A percentile compares a stretch with the other conserved stretches of the same genome.
Conservation (phyloP, 2,888 invertebrate species). For the Podabrus alpinus region DNA sequence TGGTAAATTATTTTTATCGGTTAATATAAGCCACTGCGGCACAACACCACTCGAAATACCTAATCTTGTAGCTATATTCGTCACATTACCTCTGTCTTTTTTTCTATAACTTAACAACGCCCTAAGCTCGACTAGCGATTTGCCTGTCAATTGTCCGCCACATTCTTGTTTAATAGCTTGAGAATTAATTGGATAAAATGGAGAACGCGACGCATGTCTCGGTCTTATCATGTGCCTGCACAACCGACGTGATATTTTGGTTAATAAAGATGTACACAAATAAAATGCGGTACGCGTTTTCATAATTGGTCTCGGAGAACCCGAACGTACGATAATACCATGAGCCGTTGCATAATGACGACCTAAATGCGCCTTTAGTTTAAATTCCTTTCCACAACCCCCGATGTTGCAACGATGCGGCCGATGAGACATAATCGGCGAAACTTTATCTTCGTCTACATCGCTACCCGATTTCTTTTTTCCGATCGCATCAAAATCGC, state of each 20-base stretch:
- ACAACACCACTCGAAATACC: conserved; percentile 65
- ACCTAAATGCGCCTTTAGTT: conserved; percentile 90
- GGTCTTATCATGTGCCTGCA: conserved; percentile 83
- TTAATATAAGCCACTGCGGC: conserved; percentile 73
- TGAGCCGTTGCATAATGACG: conserved; percentile 94
- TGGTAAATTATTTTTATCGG: conserved; percentile 77
- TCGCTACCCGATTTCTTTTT: conserved; percentile 56
- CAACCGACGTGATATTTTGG: conserved; percentile 84
- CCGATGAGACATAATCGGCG: conserved; percentile 66
- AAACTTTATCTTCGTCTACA: conserved; percentile 59
- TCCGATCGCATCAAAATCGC: conserved; percentile 55
- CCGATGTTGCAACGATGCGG: conserved; percentile 88
- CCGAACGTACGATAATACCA: conserved; percentile 73
- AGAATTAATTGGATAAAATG: conserved; percentile 77
- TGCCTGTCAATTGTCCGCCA: conserved; percentile 63
- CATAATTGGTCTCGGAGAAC: conserved; percentile 90
- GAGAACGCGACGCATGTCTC: conserved; percentile 86
- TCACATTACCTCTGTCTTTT: conserved; percentile 68
- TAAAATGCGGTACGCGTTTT: conserved; percentile 97
- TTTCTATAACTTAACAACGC: conserved; percentile 61
- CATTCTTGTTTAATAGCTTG: conserved; percentile 88
- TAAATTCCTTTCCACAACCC: conserved; percentile 95
- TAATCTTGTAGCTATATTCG: conserved; percentile 71
- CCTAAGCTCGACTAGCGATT: conserved; percentile 61
- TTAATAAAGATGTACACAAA: conserved; percentile 88